Base-by-base conservation (phyloP, 2,797 vertebrate species). In the Thripadectes ignobilis region DNA sequence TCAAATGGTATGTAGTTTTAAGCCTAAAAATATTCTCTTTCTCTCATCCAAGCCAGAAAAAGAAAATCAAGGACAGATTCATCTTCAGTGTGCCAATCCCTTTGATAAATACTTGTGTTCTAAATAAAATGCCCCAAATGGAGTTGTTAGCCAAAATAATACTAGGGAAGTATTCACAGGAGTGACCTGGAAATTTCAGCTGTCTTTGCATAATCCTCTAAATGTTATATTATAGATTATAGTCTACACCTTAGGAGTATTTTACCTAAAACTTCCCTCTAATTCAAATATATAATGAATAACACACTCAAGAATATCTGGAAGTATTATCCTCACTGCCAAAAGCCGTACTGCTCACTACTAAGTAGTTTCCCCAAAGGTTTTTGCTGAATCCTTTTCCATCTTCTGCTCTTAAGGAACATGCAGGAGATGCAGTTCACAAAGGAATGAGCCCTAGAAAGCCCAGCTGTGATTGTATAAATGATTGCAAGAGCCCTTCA, bases 261-360 rank as follows among this genome's bases (percentile, higher is more conserved):
- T 88, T 93, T 86, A 80, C 90, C 57, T 81, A 69, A 93, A 96
- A 82, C n/a, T 69, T 79, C 75, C n/a, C n/a, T 59, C 54, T 72
- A 41, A 26, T 91, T 96, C 77, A 80, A 69, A 62, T 81, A 14
- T 65, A 43, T 23, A 19, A 84, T 69, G 19, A 75, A 39, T 85
- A 63, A n/a, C 39, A 21, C 32, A 22, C 26, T 73, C 30, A 69
- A 32, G 27, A 74, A 45, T 91, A 85, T 55, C 45, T 71, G 46
- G 17, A 83, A 59, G 41, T 75, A 45, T 48, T 91, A 68, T 27
- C 23, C 39, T 49, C 71, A 41, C 49, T 92, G 67, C 32, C 69
- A 78, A 74, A 77, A 90, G 22, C 24, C 34, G 22, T 74, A 14
- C 16, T 88, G 87, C 65, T 67, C 36, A 52, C 41, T 63, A 9